Percentiles rank a stretch among this genome's conserved stretches.
Evolutionary conservation across 2,888 invertebrate genomes (phyloP).

Genomic region (Alsophila aescularia): DNA sequence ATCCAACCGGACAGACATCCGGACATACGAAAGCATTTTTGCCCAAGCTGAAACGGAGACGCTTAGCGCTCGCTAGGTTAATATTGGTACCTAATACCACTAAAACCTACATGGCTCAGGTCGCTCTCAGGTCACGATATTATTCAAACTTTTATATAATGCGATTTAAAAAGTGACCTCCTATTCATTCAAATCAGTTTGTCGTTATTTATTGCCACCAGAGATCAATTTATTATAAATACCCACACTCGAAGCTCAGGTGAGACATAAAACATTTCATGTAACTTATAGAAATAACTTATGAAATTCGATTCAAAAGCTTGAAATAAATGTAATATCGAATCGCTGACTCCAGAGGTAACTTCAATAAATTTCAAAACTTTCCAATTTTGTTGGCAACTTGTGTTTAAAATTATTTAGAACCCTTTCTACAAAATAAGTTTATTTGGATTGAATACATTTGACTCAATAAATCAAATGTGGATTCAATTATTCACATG

Average conservation of each 20-base stretch:
- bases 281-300: constrained; percentile 27
- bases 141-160: too few relatives aligned
- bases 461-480: constrained; percentile 13
- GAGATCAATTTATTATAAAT: constrained; percentile 12
- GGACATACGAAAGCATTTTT: too few relatives aligned
- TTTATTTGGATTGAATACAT: constrained; percentile 19
- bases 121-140: too few relatives aligned
- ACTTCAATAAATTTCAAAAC: constrained; percentile 27
- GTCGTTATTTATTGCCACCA: not conserved
- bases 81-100: too few relatives aligned
- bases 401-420: constrained; percentile 26
- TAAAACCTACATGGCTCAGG: too few relatives aligned
- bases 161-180: too few relatives aligned
- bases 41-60: too few relatives aligned
- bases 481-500: constrained; percentile 9
- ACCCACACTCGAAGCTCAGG: constrained; percentile 14
- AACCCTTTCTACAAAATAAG: constrained; percentile 19
- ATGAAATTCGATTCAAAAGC: constrained; percentile 21
- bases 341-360: constrained; percentile 24
- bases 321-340: constrained; percentile 29
- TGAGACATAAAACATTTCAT: constrained; percentile 30
- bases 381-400: constrained; percentile 27
- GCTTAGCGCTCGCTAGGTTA: too few relatives aligned
- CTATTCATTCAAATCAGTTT: too few relatives aligned
- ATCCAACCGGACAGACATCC: too few relatives aligned